Percentiles rank a stretch among this genome's conserved stretches.
phyloP scores from a whole-genome alignment of 2,797 vertebrate species.

The Microhierax caerulescens region DNA sequence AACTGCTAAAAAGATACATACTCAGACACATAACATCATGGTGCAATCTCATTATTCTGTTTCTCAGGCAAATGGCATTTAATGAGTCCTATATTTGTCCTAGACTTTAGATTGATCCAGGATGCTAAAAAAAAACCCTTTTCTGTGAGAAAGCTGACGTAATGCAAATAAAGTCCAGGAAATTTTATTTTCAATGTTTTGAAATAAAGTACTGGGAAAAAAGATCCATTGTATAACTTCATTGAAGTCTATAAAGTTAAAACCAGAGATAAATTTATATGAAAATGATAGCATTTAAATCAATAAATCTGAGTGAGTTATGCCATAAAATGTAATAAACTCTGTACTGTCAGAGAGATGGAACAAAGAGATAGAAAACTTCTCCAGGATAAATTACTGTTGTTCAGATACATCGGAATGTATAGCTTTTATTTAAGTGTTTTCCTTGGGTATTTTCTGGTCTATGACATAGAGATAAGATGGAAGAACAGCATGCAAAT shows the following conservation, averaged over 20 bases:
- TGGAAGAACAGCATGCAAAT: background rate
- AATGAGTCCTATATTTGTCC: slow-evolving; percentile 39
- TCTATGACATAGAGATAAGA: background rate
- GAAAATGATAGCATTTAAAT: background rate
- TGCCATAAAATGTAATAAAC: background rate
- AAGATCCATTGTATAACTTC: background rate
- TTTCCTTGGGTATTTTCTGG: background rate
- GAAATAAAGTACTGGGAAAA: background rate
- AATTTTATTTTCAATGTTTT: background rate
- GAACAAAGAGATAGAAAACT: background rate
- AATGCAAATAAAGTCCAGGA: background rate
- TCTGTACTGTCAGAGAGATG: background rate
- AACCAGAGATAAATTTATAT: background rate
- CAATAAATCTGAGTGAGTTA: background rate
- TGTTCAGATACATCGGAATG: background rate
- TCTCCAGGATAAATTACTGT: background rate
- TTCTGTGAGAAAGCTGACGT: slow-evolving; percentile 1
- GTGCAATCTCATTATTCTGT: background rate
- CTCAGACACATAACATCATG: background rate
- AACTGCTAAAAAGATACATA: background rate
- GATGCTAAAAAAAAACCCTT: background rate
- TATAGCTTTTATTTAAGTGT: background rate
- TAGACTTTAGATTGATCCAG: slow-evolving; percentile 12
- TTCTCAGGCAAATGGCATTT: slow-evolving; percentile 32
- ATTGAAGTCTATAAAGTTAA: background rate